phyloP scores from a whole-genome alignment of 2,113 vertebrate species.

The human region GRCh38 chr15:88055001-88055500 shows the following conservation, averaged over 20 bases:
- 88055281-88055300: slow-evolving; percentile 32
- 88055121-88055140: background rate
- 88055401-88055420: background rate
- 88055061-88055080: background rate
- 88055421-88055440: background rate
- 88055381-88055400: background rate
- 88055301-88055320: background rate
- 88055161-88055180: background rate
- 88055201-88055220: background rate
- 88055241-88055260: slow-evolving; percentile 51
- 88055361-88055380: background rate
- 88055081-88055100: background rate
- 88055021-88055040: background rate
- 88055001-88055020: background rate
- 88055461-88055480: background rate
- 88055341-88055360: background rate
- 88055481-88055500: background rate
- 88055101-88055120: background rate
- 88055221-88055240: slow-evolving; percentile 46
- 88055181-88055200: slow-evolving; percentile 4
- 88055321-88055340: background rate
- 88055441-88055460: slow-evolving; percentile 32
- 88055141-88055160: background rate
- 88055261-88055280: slow-evolving; percentile 54
- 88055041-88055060: background rate